phyloP scores from a whole-genome alignment of 2,113 vertebrate genomes.

The Eulemur rufifrons region DNA sequence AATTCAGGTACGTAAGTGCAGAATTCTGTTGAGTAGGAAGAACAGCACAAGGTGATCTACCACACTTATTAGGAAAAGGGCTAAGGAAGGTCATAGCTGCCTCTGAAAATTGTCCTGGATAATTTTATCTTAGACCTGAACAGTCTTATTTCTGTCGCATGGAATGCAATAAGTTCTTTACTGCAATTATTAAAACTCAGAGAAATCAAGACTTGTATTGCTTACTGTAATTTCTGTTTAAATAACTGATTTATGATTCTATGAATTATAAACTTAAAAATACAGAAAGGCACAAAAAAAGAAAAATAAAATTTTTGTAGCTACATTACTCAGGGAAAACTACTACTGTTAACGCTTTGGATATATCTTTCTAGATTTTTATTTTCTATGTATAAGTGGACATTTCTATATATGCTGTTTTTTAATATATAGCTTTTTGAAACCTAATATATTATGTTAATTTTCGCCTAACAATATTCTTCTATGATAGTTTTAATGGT shows the following conservation, averaged over 20 bases:
- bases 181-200: not conserved
- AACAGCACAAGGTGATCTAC: not conserved
- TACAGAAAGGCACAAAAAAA: not conserved
- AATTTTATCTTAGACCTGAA: not conserved
- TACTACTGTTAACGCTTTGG: not conserved
- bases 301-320: not conserved
- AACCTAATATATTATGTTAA: not conserved
- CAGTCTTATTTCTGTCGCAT: not conserved
- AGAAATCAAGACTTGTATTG: not conserved
- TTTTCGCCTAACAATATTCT: not conserved
- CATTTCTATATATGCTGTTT: conserved; percentile 6
- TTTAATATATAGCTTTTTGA: not conserved
- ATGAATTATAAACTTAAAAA: conserved; percentile 1
- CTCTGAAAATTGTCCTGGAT: not conserved
- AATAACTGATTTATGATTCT: not conserved
- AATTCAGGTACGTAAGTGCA: not conserved
- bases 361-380: not conserved
- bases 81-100: not conserved
- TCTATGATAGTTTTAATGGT: not conserved
- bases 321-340: not conserved
- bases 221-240: not conserved
- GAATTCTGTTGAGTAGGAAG: not conserved
- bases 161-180: not conserved
- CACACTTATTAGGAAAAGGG: not conserved
- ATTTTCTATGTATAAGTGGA: not conserved